Evolutionary conservation across 2,113 vertebrate species (phyloP).

Genomic region (Melanostigma gelatinosum): DNA sequence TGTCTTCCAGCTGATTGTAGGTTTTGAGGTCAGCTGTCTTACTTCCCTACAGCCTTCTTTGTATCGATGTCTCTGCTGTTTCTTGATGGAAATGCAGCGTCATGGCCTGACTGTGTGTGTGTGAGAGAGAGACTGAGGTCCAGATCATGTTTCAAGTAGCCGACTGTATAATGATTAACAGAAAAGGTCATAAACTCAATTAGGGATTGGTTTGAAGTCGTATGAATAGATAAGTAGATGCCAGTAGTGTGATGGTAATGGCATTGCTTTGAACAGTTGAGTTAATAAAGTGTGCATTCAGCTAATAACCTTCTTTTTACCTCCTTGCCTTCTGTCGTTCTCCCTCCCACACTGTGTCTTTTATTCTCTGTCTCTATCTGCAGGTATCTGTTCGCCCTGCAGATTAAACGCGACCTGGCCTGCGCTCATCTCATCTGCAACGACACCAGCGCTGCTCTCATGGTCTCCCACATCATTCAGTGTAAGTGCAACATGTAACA

Average conservation of each 20-base stretch:
- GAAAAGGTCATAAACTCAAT: slow-evolving; percentile 16
- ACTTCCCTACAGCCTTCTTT: background rate
- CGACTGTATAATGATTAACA: slow-evolving; percentile 7
- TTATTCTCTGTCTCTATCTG: slow-evolving; percentile 28
- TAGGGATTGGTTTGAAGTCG: background rate
- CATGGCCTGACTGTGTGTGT: background rate
- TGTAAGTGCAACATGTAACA: slow-evolving; percentile 84
- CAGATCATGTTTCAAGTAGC: background rate
- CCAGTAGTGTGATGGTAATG: background rate
- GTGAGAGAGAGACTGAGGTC: background rate
- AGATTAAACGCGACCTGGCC: slow-evolving; percentile 95
- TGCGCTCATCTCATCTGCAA: slow-evolving; percentile 92
- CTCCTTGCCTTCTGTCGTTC: background rate
- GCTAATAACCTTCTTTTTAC: background rate
- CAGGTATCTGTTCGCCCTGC: slow-evolving; percentile 98
- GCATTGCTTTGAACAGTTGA: background rate
- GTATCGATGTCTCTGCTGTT: background rate
- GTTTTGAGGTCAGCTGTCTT: background rate
- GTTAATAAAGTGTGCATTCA: slow-evolving; percentile 21
- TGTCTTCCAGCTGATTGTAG: background rate
- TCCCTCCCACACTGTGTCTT: background rate
- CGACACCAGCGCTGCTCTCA: slow-evolving; percentile 92
- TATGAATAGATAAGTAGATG: background rate
- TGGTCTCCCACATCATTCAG: slow-evolving; percentile 96
- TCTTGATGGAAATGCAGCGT: background rate